Evolutionary conservation across 2,888 invertebrate species (phyloP).

Genomic region (Seira ritae): DNA sequence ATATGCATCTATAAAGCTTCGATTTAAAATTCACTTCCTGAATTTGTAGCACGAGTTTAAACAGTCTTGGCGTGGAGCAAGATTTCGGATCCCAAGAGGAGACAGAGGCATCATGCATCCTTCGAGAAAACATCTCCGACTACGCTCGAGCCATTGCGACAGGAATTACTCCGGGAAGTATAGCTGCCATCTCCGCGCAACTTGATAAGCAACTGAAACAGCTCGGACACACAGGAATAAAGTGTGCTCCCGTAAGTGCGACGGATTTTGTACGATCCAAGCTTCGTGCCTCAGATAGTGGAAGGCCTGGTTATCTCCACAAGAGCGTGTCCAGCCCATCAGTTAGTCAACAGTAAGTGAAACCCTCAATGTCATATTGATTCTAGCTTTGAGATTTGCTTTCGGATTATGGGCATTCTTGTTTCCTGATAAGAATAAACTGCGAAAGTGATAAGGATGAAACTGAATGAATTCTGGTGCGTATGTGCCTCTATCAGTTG

Average conservation of each 20-base stretch:
- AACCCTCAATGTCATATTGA: not conserved
- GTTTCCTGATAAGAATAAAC: slow-evolving; percentile 2
- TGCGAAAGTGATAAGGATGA: not conserved
- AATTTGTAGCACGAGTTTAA: slow-evolving; percentile 71
- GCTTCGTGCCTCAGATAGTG: slow-evolving; percentile 68
- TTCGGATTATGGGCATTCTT: not conserved
- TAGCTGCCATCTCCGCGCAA: slow-evolving; percentile 53
- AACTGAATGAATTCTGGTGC: no score
- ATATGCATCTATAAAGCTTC: slow-evolving; percentile 9
- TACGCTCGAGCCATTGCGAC: not conserved
- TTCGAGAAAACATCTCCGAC: slow-evolving; percentile 29
- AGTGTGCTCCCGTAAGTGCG: slow-evolving; percentile 47
- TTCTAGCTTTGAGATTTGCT: not conserved
- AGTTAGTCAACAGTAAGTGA: slow-evolving; percentile 68
- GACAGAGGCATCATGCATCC: slow-evolving; percentile 26
- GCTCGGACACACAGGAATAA: slow-evolving; percentile 48
- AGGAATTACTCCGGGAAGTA: slow-evolving; percentile 59
- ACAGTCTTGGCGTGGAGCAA: slow-evolving; percentile 71
- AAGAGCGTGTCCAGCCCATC: slow-evolving; percentile 73
- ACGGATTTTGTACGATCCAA: slow-evolving; percentile 64
- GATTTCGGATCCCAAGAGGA: slow-evolving; percentile 53
- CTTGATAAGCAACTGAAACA: slow-evolving; percentile 65
- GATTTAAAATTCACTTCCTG: no score
- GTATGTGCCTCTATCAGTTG: no score
- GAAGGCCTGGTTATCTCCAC: slow-evolving; percentile 70